Evolutionary conservation across 2,797 vertebrate genomes (phyloP).

Genomic region (Eptatretus atami): DNA sequence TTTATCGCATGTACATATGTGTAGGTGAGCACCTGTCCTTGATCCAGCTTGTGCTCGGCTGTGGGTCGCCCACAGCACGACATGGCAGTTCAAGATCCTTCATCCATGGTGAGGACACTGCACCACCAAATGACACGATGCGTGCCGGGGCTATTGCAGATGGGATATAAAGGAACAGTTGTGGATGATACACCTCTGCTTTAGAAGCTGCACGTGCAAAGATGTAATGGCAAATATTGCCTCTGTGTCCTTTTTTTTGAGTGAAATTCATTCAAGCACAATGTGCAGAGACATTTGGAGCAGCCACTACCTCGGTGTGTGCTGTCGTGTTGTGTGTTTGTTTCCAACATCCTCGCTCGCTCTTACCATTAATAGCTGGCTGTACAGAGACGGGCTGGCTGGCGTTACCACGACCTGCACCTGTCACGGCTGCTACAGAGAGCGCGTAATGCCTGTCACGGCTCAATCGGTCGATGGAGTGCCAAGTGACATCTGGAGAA

Average conservation of each 20-base stretch:
- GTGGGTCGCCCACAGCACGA: slow-evolving; percentile 67
- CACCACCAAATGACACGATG: slow-evolving; percentile 85
- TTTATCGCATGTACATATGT: no score
- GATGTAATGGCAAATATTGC: neutral
- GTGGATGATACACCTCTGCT: no score
- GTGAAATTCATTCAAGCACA: neutral
- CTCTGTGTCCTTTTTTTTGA: neutral
- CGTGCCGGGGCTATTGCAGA: slow-evolving; percentile 38
- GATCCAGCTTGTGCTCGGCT: slow-evolving; percentile 79
- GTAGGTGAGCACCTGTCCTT: slow-evolving; percentile 48
- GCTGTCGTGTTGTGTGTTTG: no score
- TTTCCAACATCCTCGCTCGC: neutral
- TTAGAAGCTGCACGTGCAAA: no score
- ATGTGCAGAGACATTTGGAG: neutral
- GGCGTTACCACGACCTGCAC: slow-evolving; percentile 68
- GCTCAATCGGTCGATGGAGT: slow-evolving; percentile 63
- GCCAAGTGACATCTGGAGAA: slow-evolving; percentile 59
- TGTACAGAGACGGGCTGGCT: slow-evolving; percentile 84
- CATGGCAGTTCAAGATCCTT: slow-evolving; percentile 77
- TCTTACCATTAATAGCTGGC: slow-evolving; percentile 55
- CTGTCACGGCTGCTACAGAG: slow-evolving; percentile 87
- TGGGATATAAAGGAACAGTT: no score
- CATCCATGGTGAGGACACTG: slow-evolving; percentile 95
- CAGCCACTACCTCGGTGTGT: neutral
- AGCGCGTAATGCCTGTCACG: slow-evolving; percentile 73